Evolutionary conservation across 2,888 invertebrate genomes (phyloP).

Genomic region (Branchellion lobata): DNA sequence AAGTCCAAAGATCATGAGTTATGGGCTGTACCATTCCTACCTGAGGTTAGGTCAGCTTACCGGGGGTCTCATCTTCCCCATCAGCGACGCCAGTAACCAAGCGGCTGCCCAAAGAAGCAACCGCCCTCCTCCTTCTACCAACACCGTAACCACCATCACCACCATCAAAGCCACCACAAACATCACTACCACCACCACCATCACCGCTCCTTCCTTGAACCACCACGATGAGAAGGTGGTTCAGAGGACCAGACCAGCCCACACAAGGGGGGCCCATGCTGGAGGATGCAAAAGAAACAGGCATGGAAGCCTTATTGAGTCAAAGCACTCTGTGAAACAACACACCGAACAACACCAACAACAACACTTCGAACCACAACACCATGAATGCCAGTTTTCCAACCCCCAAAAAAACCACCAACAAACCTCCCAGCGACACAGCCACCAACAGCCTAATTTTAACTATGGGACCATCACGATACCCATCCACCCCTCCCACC

Average conservation of each 20-base stretch:
- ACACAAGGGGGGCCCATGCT: background rate
- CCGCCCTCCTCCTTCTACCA: background rate
- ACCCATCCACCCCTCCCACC: too few species aligned
- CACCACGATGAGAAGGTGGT: too few species aligned
- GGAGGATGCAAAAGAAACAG: slow-evolving; percentile 10
- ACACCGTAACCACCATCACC: background rate
- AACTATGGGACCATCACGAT: too few species aligned
- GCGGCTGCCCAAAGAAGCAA: background rate
- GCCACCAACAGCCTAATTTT: slow-evolving; percentile 1
- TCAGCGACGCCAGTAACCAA: background rate
- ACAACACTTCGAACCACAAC: too few species aligned
- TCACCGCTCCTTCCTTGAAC: too few species aligned
- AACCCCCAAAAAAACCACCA: background rate
- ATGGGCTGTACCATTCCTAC: background rate
- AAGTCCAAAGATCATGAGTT: slow-evolving; percentile 13
- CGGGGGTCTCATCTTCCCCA: background rate
- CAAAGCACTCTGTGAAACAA: too few species aligned
- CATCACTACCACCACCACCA: background rate
- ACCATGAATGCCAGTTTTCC: too few species aligned
- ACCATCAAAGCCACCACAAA: background rate
- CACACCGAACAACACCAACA: too few species aligned
- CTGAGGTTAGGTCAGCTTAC: background rate
- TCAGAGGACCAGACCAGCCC: too few species aligned
- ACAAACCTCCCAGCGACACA: background rate
- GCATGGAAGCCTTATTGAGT: background rate